Conservation (phyloP, 2,888 invertebrate genomes). For the Hypomecis atomaria region DNA sequence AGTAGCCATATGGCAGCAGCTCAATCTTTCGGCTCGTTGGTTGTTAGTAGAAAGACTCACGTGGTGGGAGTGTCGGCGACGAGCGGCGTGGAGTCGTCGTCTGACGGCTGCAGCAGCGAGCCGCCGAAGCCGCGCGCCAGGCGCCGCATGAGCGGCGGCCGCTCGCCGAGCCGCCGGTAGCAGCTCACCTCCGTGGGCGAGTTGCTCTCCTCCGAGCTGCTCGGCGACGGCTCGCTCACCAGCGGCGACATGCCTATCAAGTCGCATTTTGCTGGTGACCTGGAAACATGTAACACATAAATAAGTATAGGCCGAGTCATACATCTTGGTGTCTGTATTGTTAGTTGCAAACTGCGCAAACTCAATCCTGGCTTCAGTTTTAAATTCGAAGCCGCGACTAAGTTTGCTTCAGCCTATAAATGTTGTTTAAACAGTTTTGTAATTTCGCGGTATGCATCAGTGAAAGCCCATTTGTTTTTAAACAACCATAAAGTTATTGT, state of each 20-base stretch:
- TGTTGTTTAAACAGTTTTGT: no score
- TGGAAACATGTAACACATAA: constrained; percentile 44
- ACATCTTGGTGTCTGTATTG: no score
- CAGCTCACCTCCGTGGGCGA: constrained; percentile 95
- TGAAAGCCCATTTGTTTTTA: no score
- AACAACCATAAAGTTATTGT: no score
- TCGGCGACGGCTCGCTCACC: constrained; percentile 79
- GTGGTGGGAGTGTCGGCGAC: constrained; percentile 87
- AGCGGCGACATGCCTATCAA: constrained; percentile 67
- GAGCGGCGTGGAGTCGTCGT: constrained; percentile 90
- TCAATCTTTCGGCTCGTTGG: no score
- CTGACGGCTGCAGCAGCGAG: constrained; percentile 73
- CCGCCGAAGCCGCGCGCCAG: constrained; percentile 91
- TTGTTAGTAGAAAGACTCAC: constrained; percentile 58
- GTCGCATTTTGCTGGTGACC: constrained; percentile 74
- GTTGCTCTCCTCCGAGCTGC: constrained; percentile 94
- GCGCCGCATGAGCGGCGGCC: constrained; percentile 91
- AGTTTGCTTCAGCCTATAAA: no score
- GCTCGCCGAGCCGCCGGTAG: constrained; percentile 90
- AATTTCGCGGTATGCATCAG: no score
- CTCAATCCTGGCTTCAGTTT: no score
- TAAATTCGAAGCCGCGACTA: no score
- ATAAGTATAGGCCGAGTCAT: no score
- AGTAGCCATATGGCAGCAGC: not conserved
- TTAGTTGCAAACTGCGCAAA: no score